A percentile compares a stretch with the other conserved stretches of the same genome.
These are phyloP conservation scores for Fringilla coelebs DNA, from an alignment of 2,797 vertebrate genomes.

Conservation along the genomic window DNA sequence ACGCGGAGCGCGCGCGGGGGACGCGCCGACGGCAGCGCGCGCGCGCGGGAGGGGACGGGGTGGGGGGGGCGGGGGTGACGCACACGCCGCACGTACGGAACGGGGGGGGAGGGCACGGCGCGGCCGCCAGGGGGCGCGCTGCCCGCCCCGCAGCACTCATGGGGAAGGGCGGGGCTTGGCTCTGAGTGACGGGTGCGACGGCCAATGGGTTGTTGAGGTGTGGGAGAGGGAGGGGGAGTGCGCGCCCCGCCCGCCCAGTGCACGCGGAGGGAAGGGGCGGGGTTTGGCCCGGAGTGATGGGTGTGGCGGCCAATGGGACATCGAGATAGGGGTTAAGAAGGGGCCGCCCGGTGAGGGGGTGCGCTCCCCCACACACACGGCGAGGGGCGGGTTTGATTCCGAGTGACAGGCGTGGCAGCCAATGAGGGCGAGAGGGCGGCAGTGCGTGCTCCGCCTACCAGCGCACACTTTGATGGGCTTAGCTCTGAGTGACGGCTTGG, in stretches of 20 bases:
- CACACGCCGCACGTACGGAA: background rate
- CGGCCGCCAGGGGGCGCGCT: background rate
- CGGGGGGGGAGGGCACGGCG: too few relatives aligned
- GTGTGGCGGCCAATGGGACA: background rate
- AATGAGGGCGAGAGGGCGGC: background rate
- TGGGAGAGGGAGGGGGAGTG: too few relatives aligned
- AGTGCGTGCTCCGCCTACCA: rapidly evolving
- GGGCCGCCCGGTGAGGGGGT: too few relatives aligned
- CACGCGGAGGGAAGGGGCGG: background rate
- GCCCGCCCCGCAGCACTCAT: rapidly evolving
- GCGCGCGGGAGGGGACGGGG: background rate
- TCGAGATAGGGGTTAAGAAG: background rate
- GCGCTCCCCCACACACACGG: background rate
- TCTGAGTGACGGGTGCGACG: rapidly evolving
- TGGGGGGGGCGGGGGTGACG: background rate
- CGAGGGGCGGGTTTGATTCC: rapidly evolving
- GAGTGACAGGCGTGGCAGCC: background rate
- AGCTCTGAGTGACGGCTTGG: background rate
- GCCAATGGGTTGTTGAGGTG: background rate
- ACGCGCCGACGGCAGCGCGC: background rate
- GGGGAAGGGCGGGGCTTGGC: rapidly evolving
- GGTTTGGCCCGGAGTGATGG: background rate
- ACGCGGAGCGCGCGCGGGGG: background rate
- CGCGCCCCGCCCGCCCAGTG: rapidly evolving
- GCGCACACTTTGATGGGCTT: background rate